Evolutionary conservation across 2,888 invertebrate species (phyloP).

Genomic region (Spilosoma lubricipeda): DNA sequence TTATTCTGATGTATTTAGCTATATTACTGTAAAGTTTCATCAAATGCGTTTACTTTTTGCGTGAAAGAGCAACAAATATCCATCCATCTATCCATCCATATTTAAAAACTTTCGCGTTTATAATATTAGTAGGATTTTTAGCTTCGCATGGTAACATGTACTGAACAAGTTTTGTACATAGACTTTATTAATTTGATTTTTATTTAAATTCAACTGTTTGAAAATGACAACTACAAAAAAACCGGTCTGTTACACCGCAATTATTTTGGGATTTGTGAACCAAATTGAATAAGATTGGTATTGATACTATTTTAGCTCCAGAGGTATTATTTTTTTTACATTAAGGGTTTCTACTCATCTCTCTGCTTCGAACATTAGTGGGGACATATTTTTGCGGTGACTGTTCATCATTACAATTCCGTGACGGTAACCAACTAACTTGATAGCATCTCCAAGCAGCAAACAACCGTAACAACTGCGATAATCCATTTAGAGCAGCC

Average conservation of each 20-base stretch:
- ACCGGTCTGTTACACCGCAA: too few relatives aligned
- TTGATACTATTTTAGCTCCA: neutral
- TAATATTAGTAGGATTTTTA: too few relatives aligned
- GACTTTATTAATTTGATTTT: too few relatives aligned
- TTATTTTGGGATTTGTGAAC: neutral
- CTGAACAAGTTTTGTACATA: neutral
- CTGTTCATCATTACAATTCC: neutral
- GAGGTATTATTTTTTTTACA: neutral
- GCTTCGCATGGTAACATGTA: neutral
- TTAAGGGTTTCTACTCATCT: neutral
- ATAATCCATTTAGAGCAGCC: constrained; percentile 46
- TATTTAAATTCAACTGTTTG: too few relatives aligned
- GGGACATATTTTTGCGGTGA: neutral
- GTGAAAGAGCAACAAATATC: too few relatives aligned
- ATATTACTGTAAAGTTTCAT: too few relatives aligned
- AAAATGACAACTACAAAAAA: too few relatives aligned
- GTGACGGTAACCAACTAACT: neutral
- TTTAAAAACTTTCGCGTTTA: too few relatives aligned
- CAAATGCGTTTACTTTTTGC: too few relatives aligned
- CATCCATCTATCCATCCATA: too few relatives aligned
- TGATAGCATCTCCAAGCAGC: neutral
- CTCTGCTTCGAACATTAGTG: neutral
- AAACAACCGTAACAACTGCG: constrained; percentile 9
- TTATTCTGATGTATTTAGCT: too few relatives aligned
- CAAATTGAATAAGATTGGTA: neutral